phyloP scores from a whole-genome alignment of 2,797 vertebrate genomes.

The Malurus leucopterus region DNA sequence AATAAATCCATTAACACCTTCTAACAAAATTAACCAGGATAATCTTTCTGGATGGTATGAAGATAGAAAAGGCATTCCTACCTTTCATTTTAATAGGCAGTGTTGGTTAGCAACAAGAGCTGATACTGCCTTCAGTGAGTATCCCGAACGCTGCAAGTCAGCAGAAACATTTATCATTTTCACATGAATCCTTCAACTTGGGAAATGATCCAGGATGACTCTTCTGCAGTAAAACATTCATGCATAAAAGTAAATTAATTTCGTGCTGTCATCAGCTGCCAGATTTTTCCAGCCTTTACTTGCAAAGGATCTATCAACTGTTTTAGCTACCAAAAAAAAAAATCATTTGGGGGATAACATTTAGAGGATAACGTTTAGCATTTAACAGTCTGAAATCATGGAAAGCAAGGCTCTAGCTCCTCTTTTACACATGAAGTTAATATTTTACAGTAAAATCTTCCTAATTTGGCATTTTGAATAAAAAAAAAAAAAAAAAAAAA shows the following conservation, averaged over 20 bases:
- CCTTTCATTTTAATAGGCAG: background rate
- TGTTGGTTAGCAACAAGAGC: background rate
- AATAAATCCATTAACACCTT: background rate
- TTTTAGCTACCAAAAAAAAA: background rate
- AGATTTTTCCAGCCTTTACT: background rate
- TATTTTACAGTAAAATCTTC: background rate
- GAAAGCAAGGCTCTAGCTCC: background rate
- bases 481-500: background rate
- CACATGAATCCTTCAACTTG: background rate
- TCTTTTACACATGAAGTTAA: background rate
- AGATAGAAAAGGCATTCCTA: background rate
- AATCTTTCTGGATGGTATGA: background rate
- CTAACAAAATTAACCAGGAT: background rate
- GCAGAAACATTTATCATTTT: background rate
- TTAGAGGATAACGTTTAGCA: background rate
- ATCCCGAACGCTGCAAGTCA: background rate
- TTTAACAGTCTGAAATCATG: background rate
- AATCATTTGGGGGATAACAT: background rate
- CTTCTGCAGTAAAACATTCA: background rate
- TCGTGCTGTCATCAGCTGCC: background rate
- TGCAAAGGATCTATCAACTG: background rate
- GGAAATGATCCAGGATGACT: background rate
- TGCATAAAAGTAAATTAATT: background rate
- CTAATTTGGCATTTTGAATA: background rate
- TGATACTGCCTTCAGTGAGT: background rate